A percentile compares a stretch with the other conserved stretches of the same genome.
Evolutionary conservation across 2,113 vertebrate genomes (phyloP).

Genomic region (Uria aalge): DNA sequence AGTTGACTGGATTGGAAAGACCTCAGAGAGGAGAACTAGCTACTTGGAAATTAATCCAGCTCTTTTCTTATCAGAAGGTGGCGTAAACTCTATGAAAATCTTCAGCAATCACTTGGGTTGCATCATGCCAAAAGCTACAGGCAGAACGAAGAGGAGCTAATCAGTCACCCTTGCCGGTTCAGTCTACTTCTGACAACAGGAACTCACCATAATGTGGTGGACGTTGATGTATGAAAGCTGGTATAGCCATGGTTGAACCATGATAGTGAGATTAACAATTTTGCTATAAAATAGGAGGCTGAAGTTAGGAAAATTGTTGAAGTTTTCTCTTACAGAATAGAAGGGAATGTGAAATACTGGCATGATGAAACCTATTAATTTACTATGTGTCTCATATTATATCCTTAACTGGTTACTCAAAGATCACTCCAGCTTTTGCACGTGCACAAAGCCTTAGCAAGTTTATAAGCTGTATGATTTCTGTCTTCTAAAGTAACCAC

Average conservation of each 20-base stretch:
- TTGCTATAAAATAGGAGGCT: not conserved
- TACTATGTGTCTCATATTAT: not conserved
- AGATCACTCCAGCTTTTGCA: not conserved
- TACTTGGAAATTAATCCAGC: not conserved
- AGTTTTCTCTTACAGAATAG: not conserved
- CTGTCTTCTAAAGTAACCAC: not conserved
- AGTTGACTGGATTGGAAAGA: not conserved
- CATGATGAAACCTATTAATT: not conserved
- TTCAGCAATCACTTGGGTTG: not conserved
- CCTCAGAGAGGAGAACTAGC: not conserved
- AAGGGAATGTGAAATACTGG: not conserved
- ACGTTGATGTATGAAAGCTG: not conserved
- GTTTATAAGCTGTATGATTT: not conserved
- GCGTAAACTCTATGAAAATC: fast-evolving
- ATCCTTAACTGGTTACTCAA: not conserved
- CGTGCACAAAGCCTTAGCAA: not conserved
- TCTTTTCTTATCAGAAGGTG: not conserved
- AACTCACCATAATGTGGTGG: not conserved
- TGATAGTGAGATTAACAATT: not conserved
- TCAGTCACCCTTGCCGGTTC: not conserved
- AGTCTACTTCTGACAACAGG: not conserved
- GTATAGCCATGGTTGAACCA: not conserved
- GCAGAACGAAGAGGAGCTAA: not conserved
- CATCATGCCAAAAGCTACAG: not conserved
- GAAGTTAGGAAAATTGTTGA: not conserved